Conservation (phyloP, 2,113 vertebrate species). For the Parus major region DNA sequence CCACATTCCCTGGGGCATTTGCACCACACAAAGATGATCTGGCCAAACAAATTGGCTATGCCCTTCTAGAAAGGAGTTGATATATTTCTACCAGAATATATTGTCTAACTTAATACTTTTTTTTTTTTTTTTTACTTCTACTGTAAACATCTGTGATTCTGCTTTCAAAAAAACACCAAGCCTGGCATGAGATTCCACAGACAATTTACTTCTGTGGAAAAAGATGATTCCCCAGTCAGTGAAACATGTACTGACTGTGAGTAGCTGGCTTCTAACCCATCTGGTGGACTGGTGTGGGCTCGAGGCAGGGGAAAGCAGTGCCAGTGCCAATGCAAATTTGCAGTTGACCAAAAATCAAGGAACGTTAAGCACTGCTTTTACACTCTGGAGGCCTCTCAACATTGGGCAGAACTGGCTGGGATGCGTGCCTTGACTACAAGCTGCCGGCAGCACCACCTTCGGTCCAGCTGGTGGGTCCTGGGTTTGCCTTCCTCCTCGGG, state of each 20-base stretch:
- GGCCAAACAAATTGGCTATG: neutral
- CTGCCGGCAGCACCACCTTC: rapidly evolving
- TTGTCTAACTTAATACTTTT: neutral
- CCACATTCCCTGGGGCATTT: neutral
- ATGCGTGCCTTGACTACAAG: neutral
- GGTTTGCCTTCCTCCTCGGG: neutral
- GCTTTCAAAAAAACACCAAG: neutral
- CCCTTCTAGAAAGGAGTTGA: neutral
- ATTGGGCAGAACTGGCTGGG: neutral
- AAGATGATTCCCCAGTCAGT: neutral
- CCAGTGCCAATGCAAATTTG: neutral
- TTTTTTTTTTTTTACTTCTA: neutral
- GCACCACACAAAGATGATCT: rapidly evolving
- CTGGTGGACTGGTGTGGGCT: neutral
- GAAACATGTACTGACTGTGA: neutral
- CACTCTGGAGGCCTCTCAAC: neutral
- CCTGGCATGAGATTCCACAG: neutral
- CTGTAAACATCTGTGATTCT: neutral
- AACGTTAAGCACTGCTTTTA: neutral
- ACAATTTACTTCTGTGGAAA: neutral
- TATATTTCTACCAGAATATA: neutral
- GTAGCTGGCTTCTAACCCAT: neutral
- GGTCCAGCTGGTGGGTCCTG: rapidly evolving
- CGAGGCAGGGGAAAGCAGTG: neutral
- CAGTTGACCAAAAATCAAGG: neutral